phyloP scores from a whole-genome alignment of 2,797 vertebrate genomes.

The Alcedo quadribrachys region DNA sequence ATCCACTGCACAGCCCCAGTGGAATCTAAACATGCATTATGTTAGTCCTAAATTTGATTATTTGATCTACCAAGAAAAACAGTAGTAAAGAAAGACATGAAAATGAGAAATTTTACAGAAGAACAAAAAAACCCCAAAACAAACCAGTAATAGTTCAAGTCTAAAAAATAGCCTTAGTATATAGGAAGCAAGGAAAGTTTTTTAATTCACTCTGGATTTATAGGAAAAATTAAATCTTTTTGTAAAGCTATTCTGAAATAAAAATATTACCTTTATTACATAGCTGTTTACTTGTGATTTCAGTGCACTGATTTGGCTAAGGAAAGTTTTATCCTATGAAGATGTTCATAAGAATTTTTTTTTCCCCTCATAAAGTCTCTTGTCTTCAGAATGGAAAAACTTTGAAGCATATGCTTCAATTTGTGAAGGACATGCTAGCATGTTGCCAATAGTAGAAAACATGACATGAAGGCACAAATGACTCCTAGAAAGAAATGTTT shows the following conservation, averaged over 20 bases:
- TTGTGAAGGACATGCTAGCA: neutral
- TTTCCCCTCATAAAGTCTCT: neutral
- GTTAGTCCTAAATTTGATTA: neutral
- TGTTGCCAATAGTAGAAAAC: neutral
- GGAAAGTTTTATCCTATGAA: neutral
- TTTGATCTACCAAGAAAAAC: neutral
- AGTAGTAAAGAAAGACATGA: neutral
- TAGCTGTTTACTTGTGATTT: neutral
- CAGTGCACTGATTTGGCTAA: neutral
- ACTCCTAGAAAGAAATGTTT: neutral
- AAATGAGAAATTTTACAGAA: neutral
- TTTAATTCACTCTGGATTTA: neutral
- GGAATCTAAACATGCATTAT: neutral
- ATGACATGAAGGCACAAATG: neutral
- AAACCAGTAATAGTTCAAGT: neutral
- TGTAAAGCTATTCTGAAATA: neutral
- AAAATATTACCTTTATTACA: neutral
- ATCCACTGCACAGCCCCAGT: neutral
- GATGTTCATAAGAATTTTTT: neutral
- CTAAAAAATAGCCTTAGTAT: neutral
- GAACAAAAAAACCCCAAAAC: neutral
- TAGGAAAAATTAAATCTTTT: neutral
- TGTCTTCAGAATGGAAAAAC: neutral
- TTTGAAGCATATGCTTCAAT: accelerated
- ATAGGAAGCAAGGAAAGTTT: neutral